These are phyloP conservation scores for Folsomia candida DNA, from an alignment of 2,888 invertebrate species.

Conservation along the genomic window DNA sequence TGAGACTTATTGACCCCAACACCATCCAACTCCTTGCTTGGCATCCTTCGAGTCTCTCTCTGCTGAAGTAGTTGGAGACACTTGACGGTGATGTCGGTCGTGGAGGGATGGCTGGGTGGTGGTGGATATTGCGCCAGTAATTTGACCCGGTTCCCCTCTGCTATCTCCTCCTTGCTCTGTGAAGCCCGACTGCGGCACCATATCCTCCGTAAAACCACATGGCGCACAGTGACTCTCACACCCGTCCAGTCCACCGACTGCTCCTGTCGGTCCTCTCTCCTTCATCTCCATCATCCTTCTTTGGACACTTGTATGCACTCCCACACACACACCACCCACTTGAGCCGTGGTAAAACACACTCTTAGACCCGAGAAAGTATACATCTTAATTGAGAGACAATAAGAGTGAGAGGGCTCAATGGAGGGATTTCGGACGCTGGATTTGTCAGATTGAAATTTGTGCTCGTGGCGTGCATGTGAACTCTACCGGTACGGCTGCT, in stretches of 20 bases:
- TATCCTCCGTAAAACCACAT: background rate
- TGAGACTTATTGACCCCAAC: no score
- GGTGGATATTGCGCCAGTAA: background rate
- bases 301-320: background rate
- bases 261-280: background rate
- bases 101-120: background rate
- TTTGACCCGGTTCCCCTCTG: background rate
- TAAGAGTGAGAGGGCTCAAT: no score
- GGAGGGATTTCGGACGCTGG: no score
- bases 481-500: background rate
- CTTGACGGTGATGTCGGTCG: background rate
- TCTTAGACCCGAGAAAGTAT: no score
- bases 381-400: no score
- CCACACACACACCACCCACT: background rate
- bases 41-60: no score
- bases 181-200: background rate
- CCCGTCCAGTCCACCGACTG: background rate
- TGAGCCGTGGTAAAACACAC: no score
- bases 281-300: background rate
- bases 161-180: background rate
- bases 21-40: no score
- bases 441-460: background rate
- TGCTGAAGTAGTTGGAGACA: no score
- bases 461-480: background rate
- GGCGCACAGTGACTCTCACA: background rate